phyloP scores from a whole-genome alignment of 2,888 invertebrate species.

The Hypsopygia costalis region DNA sequence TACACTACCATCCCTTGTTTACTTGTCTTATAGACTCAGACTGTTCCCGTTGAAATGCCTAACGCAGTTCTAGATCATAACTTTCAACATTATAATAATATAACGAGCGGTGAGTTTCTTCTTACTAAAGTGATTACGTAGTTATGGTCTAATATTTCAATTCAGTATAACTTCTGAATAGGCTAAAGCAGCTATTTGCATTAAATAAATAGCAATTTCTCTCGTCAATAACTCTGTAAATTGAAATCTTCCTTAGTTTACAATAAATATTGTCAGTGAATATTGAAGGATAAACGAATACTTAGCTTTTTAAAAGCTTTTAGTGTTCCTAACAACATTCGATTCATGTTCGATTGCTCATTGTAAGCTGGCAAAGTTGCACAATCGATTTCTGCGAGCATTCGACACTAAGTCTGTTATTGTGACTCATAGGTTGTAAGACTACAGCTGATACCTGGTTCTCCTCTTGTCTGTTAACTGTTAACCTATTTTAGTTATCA shows the following conservation, averaged over 20 bases:
- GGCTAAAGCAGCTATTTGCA: too few species aligned
- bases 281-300: too few species aligned
- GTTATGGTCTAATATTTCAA: neutral
- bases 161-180: too few species aligned
- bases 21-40: neutral
- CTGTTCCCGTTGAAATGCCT: constrained; percentile 5
- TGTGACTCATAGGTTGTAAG: neutral
- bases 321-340: too few species aligned
- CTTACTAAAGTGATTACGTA: neutral
- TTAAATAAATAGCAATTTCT: too few species aligned
- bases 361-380: constrained; percentile 8
- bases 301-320: too few species aligned
- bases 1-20: neutral
- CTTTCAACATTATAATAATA: constrained; percentile 10
- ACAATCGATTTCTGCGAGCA: neutral
- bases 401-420: neutral
- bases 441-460: too few species aligned
- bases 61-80: constrained; percentile 8
- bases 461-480: too few species aligned
- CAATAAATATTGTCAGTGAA: too few species aligned
- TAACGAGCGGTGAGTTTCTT: constrained; percentile 9
- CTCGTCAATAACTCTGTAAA: too few species aligned
- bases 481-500: too few species aligned
- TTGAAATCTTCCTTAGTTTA: too few species aligned
- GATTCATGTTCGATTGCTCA: constrained; percentile 6